phyloP scores from a whole-genome alignment of 2,888 invertebrate species.

The Standfussiana lucernea region DNA sequence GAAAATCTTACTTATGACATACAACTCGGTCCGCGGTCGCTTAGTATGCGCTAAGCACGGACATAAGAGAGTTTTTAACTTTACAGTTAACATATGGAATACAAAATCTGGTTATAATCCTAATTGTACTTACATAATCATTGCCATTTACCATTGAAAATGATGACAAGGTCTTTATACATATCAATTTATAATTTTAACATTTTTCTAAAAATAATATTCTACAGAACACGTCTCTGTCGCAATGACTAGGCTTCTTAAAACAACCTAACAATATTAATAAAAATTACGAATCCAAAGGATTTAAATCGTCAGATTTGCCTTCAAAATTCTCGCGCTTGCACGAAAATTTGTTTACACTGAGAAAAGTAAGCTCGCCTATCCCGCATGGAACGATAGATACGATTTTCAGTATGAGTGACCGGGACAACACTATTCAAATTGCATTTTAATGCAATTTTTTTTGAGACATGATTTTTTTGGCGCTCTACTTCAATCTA shows the following conservation, averaged over 20 bases:
- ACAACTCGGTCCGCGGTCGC: not conserved
- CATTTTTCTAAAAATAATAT: slow-evolving; percentile 5
- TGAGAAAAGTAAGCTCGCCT: not conserved
- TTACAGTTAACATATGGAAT: not conserved
- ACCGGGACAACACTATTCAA: not conserved
- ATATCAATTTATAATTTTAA: not conserved
- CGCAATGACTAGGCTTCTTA: slow-evolving; percentile 23
- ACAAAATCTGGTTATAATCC: not conserved
- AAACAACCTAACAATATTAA: slow-evolving; percentile 12
- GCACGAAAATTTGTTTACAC: not conserved
- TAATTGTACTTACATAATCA: slow-evolving; percentile 3
- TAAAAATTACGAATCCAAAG: slow-evolving; percentile 4
- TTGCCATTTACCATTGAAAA: slow-evolving; percentile 11
- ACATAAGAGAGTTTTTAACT: not conserved
- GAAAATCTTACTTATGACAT: not conserved
- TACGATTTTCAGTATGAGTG: not conserved
- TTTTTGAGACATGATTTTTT: not conserved
- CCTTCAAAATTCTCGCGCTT: not conserved
- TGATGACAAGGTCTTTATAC: not conserved
- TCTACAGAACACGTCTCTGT: not conserved
- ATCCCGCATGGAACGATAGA: not conserved
- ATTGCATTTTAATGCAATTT: not conserved
- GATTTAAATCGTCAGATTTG: not conserved
- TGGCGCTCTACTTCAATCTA: not conserved
- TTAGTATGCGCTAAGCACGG: not conserved